phyloP scores from a whole-genome alignment of 2,888 invertebrate genomes.

The Oscheius sp. region DNA sequence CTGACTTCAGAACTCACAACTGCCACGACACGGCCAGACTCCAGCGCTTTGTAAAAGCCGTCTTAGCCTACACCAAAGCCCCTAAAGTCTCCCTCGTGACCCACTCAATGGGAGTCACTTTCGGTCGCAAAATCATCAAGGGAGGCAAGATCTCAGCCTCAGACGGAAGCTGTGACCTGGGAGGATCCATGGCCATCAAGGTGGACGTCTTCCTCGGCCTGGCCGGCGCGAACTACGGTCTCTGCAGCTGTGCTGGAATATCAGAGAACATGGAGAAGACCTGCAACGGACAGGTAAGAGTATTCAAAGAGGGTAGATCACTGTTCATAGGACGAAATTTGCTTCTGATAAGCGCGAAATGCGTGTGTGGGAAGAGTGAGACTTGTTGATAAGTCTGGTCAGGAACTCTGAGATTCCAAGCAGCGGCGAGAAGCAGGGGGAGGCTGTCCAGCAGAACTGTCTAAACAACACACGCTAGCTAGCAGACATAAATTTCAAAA shows the following conservation, averaged over 20 bases:
- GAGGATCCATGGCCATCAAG: slow-evolving; percentile 52
- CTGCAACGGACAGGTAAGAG: slow-evolving; percentile 55
- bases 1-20: slow-evolving; percentile 50
- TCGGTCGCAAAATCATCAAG: slow-evolving; percentile 58
- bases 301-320: background rate
- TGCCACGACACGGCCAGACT: slow-evolving; percentile 55
- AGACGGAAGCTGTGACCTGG: slow-evolving; percentile 57
- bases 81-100: slow-evolving; percentile 50
- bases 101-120: slow-evolving; percentile 67
- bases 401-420: too few relatives aligned
- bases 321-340: background rate
- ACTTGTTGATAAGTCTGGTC: too few relatives aligned
- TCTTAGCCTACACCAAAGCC: slow-evolving; percentile 53
- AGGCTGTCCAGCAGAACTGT: too few relatives aligned
- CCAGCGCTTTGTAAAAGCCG: slow-evolving; percentile 60
- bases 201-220: slow-evolving; percentile 67
- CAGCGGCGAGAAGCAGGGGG: too few relatives aligned
- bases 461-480: too few relatives aligned
- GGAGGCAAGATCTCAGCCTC: slow-evolving; percentile 52
- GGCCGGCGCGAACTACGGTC: slow-evolving; percentile 67
- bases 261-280: slow-evolving; percentile 54
- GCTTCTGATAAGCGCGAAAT: too few relatives aligned
- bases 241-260: slow-evolving; percentile 65
- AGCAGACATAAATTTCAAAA: too few relatives aligned
- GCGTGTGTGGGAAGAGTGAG: too few relatives aligned